Evolutionary conservation across 1,140 invertebrate species (phyloP).

Genomic region (Pseudachorutes palmiensis): DNA sequence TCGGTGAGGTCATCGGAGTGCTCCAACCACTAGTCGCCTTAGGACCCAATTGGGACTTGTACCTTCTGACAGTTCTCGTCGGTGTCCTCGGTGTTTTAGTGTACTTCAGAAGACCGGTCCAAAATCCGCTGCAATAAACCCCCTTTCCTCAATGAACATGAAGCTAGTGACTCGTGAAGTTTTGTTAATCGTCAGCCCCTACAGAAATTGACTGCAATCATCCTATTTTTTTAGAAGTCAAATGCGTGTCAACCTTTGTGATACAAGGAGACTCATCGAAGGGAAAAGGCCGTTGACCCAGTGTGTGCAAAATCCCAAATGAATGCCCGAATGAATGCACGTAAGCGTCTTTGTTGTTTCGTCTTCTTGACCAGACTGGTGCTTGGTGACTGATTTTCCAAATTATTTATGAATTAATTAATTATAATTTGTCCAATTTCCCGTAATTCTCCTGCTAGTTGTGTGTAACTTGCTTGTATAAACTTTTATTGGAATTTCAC

Average conservation of each 20-base stretch:
- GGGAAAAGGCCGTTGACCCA: background rate
- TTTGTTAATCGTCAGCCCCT: background rate
- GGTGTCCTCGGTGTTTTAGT: constrained; percentile 61
- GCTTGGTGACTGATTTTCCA: background rate
- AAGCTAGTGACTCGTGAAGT: no score
- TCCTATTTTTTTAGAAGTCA: background rate
- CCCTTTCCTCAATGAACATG: background rate
- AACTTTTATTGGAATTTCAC: background rate
- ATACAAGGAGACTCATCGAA: background rate
- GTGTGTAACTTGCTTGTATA: no score
- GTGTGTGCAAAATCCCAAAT: no score
- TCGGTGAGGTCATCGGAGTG: constrained; percentile 2
- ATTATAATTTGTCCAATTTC: no score
- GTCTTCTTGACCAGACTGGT: background rate
- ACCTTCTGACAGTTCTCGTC: constrained; percentile 73
- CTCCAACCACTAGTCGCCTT: constrained; percentile 42
- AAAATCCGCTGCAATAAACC: background rate
- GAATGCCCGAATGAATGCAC: background rate
- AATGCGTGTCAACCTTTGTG: background rate
- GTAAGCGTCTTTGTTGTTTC: background rate
- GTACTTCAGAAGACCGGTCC: constrained; percentile 31
- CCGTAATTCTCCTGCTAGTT: no score
- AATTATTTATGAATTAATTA: background rate
- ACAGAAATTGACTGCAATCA: background rate
- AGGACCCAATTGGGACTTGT: constrained; percentile 76